A percentile compares a stretch with the other conserved stretches of the same genome.
phyloP scores from a whole-genome alignment of 2,888 invertebrate genomes.

The Didymodactylos carnosus region DNA sequence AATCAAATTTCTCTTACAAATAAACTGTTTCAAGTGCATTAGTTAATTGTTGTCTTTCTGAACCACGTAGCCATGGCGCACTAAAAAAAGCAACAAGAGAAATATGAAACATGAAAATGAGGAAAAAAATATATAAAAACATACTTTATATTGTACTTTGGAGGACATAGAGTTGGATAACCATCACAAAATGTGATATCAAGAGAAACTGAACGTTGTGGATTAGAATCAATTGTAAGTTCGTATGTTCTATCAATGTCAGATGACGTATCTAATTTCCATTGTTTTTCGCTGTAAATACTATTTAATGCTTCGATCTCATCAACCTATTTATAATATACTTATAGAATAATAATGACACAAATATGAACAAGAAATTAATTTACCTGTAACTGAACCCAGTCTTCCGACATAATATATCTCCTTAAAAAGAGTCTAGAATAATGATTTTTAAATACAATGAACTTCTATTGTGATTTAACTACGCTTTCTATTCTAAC shows the following conservation, averaged over 20 bases:
- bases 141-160: constrained; percentile 44
- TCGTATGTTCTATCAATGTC: constrained; percentile 42
- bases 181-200: constrained; percentile 45
- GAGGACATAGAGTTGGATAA: constrained; percentile 48
- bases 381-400: background rate
- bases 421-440: no score
- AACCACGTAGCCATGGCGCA: constrained; percentile 48
- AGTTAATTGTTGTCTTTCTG: constrained; percentile 42
- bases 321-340: constrained; percentile 21
- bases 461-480: no score
- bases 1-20: constrained; percentile 39
- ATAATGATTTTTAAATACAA: no score
- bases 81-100: constrained; percentile 34
- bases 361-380: no score
- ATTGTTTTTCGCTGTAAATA: constrained; percentile 53
- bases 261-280: constrained; percentile 41
- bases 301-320: constrained; percentile 53
- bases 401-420: background rate
- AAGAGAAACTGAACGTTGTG: constrained; percentile 26
- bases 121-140: no score
- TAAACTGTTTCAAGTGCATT: constrained; percentile 45
- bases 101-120: background rate
- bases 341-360: no score
- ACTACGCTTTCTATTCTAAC: no score
- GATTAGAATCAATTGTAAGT: constrained; percentile 17